Evolutionary conservation across 2,113 vertebrate species (phyloP).

Genomic region (Ptilonorhynchus violaceus): DNA sequence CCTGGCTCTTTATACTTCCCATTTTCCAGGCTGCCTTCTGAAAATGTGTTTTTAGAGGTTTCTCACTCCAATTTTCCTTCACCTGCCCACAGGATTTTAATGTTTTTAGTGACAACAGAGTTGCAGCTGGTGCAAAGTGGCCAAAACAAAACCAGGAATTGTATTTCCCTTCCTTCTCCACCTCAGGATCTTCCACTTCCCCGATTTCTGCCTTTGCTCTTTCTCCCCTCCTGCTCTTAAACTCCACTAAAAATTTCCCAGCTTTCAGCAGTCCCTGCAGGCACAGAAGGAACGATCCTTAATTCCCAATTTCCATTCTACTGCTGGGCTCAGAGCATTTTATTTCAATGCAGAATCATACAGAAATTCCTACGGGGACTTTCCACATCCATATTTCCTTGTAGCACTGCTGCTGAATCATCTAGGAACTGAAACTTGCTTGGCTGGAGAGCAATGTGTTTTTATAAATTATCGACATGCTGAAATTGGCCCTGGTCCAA

Average conservation of each 20-base stretch:
- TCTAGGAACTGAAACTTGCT: slow-evolving; percentile 25
- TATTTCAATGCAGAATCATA: slow-evolving; percentile 7
- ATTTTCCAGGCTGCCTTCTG: not conserved
- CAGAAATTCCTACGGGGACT: not conserved
- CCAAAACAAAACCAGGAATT: not conserved
- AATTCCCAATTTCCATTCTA: slow-evolving; percentile 6
- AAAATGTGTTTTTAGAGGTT: not conserved
- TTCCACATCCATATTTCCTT: slow-evolving; percentile 27
- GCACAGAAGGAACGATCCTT: not conserved
- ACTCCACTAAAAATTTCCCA: not conserved
- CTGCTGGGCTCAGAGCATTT: not conserved
- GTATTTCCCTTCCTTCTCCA: not conserved
- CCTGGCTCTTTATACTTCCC: not conserved
- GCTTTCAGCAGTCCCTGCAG: not conserved
- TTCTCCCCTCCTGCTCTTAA: not conserved
- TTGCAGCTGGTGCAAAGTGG: not conserved
- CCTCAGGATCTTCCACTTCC: not conserved
- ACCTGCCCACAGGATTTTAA: not conserved
- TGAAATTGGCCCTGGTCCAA: slow-evolving; percentile 11
- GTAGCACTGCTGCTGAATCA: slow-evolving; percentile 43
- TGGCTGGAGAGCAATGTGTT: slow-evolving; percentile 2
- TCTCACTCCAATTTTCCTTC: not conserved
- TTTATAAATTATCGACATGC: slow-evolving; percentile 21
- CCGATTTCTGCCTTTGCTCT: not conserved
- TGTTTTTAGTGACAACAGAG: not conserved